Conservation (phyloP, 1,140 invertebrate species). For the Eufriesea mexicana region DNA sequence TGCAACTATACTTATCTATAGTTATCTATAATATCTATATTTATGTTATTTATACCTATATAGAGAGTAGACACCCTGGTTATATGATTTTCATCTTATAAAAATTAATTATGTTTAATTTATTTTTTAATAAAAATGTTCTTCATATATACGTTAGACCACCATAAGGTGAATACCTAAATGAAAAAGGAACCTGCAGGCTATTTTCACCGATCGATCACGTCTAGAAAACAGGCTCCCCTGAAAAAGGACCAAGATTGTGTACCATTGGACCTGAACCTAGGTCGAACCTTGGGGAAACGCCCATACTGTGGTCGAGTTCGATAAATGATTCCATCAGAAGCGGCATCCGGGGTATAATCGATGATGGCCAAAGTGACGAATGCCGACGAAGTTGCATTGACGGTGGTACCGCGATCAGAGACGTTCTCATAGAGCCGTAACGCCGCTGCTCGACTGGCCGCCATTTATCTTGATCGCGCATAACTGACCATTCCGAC, state of each 20-base stretch:
- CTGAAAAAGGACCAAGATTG: background rate
- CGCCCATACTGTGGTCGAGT: too few relatives aligned
- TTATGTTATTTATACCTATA: too few relatives aligned
- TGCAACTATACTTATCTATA: too few relatives aligned
- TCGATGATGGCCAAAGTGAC: slow-evolving; percentile 22
- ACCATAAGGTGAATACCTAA: too few relatives aligned
- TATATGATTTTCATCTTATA: too few relatives aligned
- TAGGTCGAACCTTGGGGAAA: background rate
- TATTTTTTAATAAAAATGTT: too few relatives aligned
- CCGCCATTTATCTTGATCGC: slow-evolving; percentile 49
- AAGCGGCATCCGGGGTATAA: background rate
- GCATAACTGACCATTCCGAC: slow-evolving; percentile 49
- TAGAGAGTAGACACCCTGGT: too few relatives aligned
- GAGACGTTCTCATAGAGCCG: slow-evolving; percentile 14
- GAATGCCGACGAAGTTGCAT: slow-evolving; percentile 15
- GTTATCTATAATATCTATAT: too few relatives aligned
- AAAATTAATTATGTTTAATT: too few relatives aligned
- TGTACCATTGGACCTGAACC: too few relatives aligned
- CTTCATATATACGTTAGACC: too few relatives aligned
- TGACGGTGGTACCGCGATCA: background rate
- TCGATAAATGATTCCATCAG: slow-evolving; percentile 22
- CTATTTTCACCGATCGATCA: background rate
- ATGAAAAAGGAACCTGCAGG: background rate
- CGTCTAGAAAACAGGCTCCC: background rate
- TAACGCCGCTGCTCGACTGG: background rate